Percentiles rank a stretch among this genome's conserved stretches.
phyloP scores from a whole-genome alignment of 2,797 vertebrate species.

The Trachops cirrhosus region DNA sequence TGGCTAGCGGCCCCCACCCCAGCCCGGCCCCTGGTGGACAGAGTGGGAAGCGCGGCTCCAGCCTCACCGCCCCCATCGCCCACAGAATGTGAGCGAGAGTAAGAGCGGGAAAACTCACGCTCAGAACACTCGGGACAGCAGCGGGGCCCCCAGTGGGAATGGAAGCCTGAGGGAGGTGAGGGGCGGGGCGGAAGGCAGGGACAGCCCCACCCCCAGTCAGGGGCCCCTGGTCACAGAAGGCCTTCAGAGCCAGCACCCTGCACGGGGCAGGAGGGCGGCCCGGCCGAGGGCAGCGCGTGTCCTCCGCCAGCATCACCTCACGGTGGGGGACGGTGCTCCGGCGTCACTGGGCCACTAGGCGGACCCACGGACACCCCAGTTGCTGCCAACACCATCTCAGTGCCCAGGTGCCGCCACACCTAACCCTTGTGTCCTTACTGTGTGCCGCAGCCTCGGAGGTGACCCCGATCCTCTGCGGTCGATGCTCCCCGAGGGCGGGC shows the following conservation, averaged over 20 bases:
- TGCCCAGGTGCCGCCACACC: not conserved
- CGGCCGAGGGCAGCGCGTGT: too few relatives aligned
- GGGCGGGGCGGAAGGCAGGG: not conserved
- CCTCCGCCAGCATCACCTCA: not conserved
- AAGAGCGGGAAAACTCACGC: too few relatives aligned
- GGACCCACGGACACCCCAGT: too few relatives aligned
- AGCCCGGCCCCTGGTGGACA: not conserved
- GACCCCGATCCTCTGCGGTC: not conserved
- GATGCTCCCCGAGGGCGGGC: not conserved
- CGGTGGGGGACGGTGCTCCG: too few relatives aligned
- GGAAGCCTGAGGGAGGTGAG: fast-evolving
- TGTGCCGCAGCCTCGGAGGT: not conserved
- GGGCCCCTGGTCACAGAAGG: not conserved
- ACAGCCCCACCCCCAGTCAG: too few relatives aligned
- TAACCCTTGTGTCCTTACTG: not conserved
- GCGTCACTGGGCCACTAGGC: too few relatives aligned
- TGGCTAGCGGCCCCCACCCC: not conserved
- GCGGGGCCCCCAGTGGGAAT: not conserved
- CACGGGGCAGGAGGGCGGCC: not conserved
- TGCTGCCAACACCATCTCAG: not conserved
- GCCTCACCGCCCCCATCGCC: not conserved
- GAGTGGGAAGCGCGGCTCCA: not conserved
- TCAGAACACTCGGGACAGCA: not conserved
- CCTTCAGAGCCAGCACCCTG: not conserved
- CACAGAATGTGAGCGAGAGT: fast-evolving